Base-by-base conservation (phyloP, 2,797 vertebrate species). In the Molossus alvarezi region DNA sequence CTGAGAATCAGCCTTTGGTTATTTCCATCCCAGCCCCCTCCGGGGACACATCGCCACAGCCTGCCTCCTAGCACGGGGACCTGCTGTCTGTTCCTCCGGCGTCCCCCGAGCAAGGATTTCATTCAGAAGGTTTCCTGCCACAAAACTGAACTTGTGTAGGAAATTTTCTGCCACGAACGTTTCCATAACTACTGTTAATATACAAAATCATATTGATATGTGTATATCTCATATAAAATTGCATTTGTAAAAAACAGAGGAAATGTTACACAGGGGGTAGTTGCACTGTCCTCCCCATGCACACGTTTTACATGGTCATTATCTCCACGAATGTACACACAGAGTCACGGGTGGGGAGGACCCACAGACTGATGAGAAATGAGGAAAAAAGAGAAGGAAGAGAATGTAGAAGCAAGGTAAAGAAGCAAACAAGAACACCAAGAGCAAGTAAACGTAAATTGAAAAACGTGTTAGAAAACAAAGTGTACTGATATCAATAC, bases 321-420 rank as follows among this genome's bases (percentile, higher is more conserved):
- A 53, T 53, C 62, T 53, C 7, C 55, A 45, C 23, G 57, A 90
- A 48, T 15, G 29, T 21, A 13, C 65, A 27, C 45, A 57, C 2
- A 41, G 53, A 62, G 29, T 23, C 48, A 20, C 1, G 0, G 2
- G 41, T 21, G 2, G 3, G 3, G 1, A 6, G 12, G 48, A 55
- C 10, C 72, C 57, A 25, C 11, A 48, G 53, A n/a, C 27, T 76
- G 13, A 62, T 2, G 41, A 73, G 27, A 89, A 73, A 55, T 37
- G 80, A 95, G 53, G 77, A 53, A 13, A 58, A 90, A 17, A 85
- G 71, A 93, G 14, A 77, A 76, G 20, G 0, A 51, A 71, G 9
- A 37, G 29, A 79, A 9, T 27, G 6, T 11, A 45, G 48, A 77
- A 67, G 33, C 41, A n/a, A 69, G 9, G 17, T 15, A 62, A 76